Base-by-base conservation (phyloP, 2,113 vertebrate species). In the Ia io region DNA sequence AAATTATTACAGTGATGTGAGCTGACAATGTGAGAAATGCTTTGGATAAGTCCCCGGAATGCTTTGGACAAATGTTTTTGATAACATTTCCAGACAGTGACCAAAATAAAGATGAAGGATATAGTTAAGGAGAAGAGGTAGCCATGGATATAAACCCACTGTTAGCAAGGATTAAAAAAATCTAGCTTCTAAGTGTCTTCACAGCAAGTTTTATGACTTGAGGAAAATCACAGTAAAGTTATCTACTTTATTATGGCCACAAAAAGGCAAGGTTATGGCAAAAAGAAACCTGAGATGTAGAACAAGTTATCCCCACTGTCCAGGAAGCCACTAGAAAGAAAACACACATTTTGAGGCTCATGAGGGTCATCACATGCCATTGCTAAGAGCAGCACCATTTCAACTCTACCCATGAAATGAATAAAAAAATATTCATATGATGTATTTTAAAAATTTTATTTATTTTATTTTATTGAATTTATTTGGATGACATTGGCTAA, bases 361-460 rank as follows among this genome's bases (percentile, higher is more conserved):
- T 86, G 18, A 91, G 59, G 37, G 92, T 56, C 18, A 83, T 88
- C 94, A 47, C 74, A 59, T 44, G 90, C 76, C 86, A 90, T 90
- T 22, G 71, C 85, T 14, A 90, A 87, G 49, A 88, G 49, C 14
- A 93, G 67, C 23, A 67, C 71, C 14, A 93, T 94, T 47, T 95
- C 73, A 77, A 6, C 61, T 47, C 74, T 89, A 22, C 70, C 44
- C 76, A 71, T 83, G 25, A 89, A 23, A 17, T 96, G 73, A 77
- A 95, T 93, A 37, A 93, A 95, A 89, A 96, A 97, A 47, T 87
- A 96, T 91, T 61, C 95, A 86, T 67, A 17, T 89, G 51, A 96
- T 42, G 18, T 69, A 96, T 59, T 86, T 92, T 51, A 18, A 47
- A 47, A 47, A 13, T 53, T 53, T 51, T 51, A 51, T 51, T 51